A percentile compares a stretch with the other conserved stretches of the same genome.
These are phyloP conservation scores for Anarsia innoxiella DNA, from an alignment of 2,888 invertebrate species.

Conservation along the genomic window DNA sequence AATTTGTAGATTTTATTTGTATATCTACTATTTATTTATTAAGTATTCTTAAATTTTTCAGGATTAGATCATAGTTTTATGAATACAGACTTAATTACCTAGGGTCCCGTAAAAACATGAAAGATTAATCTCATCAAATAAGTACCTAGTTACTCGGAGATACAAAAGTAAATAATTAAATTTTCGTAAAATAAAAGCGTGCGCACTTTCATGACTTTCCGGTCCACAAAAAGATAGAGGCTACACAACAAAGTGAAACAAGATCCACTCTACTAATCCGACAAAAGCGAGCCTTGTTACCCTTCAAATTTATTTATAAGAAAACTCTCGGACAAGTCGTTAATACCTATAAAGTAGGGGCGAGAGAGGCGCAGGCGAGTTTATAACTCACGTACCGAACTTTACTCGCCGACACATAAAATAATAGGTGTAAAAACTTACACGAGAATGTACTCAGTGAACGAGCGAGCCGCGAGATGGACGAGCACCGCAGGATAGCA, in stretches of 20 bases:
- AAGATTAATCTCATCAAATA: no score
- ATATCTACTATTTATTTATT: no score
- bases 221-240: conserved; percentile 61
- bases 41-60: no score
- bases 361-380: conserved; percentile 74
- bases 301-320: conserved; percentile 77
- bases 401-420: conserved; percentile 76
- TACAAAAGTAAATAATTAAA: not conserved
- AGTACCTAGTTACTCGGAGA: no score
- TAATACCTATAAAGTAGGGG: conserved; percentile 76
- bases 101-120: no score
- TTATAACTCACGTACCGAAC: conserved; percentile 76
- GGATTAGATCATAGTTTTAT: no score
- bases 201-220: conserved; percentile 55
- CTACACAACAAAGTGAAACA: conserved; percentile 73
- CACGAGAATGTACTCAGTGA: conserved; percentile 76
- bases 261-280: conserved; percentile 75
- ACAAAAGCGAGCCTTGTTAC: conserved; percentile 76
- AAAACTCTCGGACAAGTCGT: conserved; percentile 76
- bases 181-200: conserved; percentile 23
- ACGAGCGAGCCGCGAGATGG: conserved; percentile 65
- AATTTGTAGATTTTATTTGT: no score
- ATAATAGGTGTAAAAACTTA: conserved; percentile 76
- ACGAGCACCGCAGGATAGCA: conserved; percentile 35
- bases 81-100: no score